Base-by-base conservation (phyloP, 2,113 vertebrate genomes). In the Eleginops maclovinus region DNA sequence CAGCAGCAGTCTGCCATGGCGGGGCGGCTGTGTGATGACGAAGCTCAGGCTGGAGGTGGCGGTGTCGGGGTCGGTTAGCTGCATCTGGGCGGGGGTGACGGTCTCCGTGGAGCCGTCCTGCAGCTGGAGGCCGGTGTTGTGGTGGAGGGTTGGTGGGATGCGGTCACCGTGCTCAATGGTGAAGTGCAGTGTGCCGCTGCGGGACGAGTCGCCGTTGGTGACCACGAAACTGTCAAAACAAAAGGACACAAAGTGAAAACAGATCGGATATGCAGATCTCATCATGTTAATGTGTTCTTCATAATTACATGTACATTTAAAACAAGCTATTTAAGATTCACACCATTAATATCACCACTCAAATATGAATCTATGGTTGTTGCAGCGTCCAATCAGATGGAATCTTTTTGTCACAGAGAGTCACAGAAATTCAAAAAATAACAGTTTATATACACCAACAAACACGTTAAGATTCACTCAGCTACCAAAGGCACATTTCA, bases 1-100 rank as follows among this genome's bases (percentile, higher is more conserved):
- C 59, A 94, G 50, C 60, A 92, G 88, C 3, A 96, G 91, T 31
- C 59, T 71, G 0, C 93, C 95, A 1, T 70, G 60, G 1, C 64
- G 88, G 0, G 95, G 93, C 2, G 4, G 76, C 88, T 87, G 87
- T 14, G 79, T 94, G 76, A 95, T 14, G 5, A 65, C 1, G 59
- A 78, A 94, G 15, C 49, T 89, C 72, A 96, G 84, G 21, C 89
- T 83, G 73, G 88, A 64, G 19, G 67, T 0, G 1, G 87, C 58
- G 0, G 92, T 96, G 78, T 93, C 91, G 2, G 93, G 92, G 85
- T 94, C 93, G 1, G 50, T 89, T 56, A 95, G 91, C 72, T 87
- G 84, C 86, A 95, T 92, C 40, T 81, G 26, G 13, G 91, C 81
- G 5, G 61, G 1, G 5, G 75, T 78, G 73, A 95, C 87, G 64